Evolutionary conservation across 92 coral and sea anemone genomes (phyloP).

Genomic region (Bergia puertoricense): DNA sequence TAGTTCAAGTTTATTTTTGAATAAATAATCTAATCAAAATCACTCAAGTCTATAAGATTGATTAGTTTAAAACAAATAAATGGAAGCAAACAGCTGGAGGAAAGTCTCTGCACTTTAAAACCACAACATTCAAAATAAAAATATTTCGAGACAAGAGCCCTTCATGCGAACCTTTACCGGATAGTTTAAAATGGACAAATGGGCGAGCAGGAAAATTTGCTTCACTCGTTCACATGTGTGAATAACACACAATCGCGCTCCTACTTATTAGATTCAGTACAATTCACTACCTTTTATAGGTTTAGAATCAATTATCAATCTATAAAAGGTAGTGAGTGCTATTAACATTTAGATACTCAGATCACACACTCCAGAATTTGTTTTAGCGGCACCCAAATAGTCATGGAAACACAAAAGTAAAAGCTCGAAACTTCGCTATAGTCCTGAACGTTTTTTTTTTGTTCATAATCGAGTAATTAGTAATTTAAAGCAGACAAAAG

Average conservation of each 20-base stretch:
- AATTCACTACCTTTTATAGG: too few species aligned
- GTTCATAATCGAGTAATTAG: too few species aligned
- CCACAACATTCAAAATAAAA: background rate
- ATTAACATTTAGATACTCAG: background rate
- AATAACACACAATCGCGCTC: background rate
- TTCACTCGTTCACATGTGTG: background rate
- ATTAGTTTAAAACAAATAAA: too few species aligned
- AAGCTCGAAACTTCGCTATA: background rate
- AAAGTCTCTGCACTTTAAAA: too few species aligned
- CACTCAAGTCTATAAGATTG: background rate
- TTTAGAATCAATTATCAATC: background rate
- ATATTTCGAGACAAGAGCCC: background rate
- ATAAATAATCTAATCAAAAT: background rate
- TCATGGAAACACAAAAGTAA: background rate
- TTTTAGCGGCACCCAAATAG: too few species aligned
- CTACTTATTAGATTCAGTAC: background rate
- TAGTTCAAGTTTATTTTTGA: background rate
- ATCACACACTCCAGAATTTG: background rate
- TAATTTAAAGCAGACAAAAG: too few species aligned
- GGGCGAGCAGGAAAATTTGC: background rate
- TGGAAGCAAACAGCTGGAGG: background rate
- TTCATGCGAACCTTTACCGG: background rate
- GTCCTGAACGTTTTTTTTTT: background rate
- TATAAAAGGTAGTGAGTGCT: background rate
- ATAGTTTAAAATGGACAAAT: background rate